phyloP scores from a whole-genome alignment of 2,888 invertebrate species.

The Ashinkailepas kermadecensis region DNA sequence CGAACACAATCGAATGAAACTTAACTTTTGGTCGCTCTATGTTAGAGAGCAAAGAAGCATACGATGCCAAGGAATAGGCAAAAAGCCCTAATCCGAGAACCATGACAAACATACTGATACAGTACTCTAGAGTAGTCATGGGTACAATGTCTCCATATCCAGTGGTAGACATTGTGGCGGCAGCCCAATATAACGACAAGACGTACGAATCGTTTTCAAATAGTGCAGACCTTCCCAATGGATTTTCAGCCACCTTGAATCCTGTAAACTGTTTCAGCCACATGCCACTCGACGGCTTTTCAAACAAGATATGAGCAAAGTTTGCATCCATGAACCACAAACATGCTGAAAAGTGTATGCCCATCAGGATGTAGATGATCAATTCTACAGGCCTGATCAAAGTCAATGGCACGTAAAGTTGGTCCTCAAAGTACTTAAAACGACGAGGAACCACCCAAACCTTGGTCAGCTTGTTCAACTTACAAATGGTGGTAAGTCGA shows the following conservation, averaged over 20 bases:
- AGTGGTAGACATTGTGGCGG: constrained; percentile 4
- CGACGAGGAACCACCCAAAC: neutral
- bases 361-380: neutral
- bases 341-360: neutral
- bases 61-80: neutral
- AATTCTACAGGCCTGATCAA: neutral
- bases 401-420: neutral
- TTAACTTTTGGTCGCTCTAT: neutral
- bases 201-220: neutral
- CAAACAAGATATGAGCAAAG: neutral
- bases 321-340: constrained; percentile 5
- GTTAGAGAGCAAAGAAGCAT: neutral
- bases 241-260: neutral
- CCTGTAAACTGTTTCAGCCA: neutral
- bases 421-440: neutral
- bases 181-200: neutral
- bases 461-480: neutral
- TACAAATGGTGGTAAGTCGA: neutral
- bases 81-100: neutral
- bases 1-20: neutral
- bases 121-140: neutral
- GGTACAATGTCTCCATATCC: neutral
- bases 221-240: neutral
- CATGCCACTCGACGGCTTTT: neutral
- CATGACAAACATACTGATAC: neutral